Percentiles rank a stretch among this genome's conserved stretches.
phyloP scores from a whole-genome alignment of 2,113 vertebrate species.

The Anthoscopus minutus region DNA sequence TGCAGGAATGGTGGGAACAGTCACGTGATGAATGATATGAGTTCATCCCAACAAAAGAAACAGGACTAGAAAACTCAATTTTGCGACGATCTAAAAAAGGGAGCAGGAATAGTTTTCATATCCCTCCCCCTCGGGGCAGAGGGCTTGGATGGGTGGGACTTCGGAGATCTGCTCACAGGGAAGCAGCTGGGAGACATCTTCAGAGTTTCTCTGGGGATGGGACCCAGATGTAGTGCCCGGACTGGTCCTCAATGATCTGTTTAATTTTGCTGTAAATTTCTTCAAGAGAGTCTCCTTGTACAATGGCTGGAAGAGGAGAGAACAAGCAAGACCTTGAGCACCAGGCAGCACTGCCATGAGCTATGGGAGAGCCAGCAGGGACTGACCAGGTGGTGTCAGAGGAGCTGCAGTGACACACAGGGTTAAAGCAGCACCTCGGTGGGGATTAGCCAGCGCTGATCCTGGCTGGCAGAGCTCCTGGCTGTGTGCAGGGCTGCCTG shows the following conservation, averaged over 20 bases:
- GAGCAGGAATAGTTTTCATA: conserved; percentile 74
- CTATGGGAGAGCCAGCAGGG: neutral
- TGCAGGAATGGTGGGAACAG: conserved; percentile 91
- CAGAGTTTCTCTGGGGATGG: conserved; percentile 98
- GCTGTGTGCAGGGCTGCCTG: neutral
- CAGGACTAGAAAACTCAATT: conserved; percentile 98
- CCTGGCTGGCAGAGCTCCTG: neutral
- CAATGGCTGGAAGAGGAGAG: conserved; percentile 82
- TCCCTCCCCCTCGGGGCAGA: conserved; percentile 64
- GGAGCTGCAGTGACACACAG: neutral
- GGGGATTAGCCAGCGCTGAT: neutral
- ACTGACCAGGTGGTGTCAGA: accelerated
- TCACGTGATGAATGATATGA: conserved; percentile 90
- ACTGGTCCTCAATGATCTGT: conserved; percentile 99
- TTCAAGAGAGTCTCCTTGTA: conserved; percentile 98
- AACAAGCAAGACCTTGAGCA: neutral
- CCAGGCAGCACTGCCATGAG: neutral
- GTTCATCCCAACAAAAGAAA: conserved; percentile 88
- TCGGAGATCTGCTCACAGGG: conserved; percentile 72
- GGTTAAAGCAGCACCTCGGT: neutral
- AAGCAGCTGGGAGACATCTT: conserved; percentile 73
- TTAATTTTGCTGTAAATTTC: conserved; percentile 99
- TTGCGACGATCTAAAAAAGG: conserved; percentile 94
- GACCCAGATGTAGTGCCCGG: conserved; percentile 99
- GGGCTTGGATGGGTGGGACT: conserved; percentile 72